Evolutionary conservation across 1,140 invertebrate species (phyloP), one percentile per base, ranked within the genome.

Genomic region (Amphibalanus amphitrite): DNA sequence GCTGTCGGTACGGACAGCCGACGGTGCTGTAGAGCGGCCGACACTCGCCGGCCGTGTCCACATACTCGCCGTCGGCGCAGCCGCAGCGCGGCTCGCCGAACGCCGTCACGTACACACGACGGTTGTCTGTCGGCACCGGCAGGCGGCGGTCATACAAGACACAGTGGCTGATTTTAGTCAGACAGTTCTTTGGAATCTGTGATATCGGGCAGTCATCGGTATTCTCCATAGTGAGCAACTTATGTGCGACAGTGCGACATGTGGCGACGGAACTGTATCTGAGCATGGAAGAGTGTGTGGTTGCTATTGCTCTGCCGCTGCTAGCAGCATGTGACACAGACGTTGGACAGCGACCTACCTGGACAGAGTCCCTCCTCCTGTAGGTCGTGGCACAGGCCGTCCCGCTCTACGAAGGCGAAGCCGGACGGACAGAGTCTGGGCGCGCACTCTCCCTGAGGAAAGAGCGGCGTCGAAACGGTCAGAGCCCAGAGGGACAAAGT

Each of bases 371-470:
- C 73, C 1, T 68, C 72, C 68, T 76, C 75, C 69, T 76, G 72
- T 20, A 76, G 69, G 69, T 76, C 72, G 64, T 76, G 75, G 59
- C 75, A 76, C 72, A 76, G 64, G 59, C 75, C 71, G 71, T 76
- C 75, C 0, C 69, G 29, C 59, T 76, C 72, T 1, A 74, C 72
- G 33, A 74, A 76, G 0, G 75, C 73, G 25, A 69, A 71, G 29
- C 74, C 72, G 28, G 73, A 71, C 3, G 72, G 67, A 70, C 75
- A 76, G 33, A 76, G 68, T 17, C 72, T 71, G n/a, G 75, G 73
- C 17, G 74, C 74, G 70, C 75, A 76, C 71, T 76, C 75, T 0
- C 75, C 75, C 75, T 76, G 70, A 0, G n/a, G 29, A n/a, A 26
- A 40, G 23, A 70, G 26, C 67, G 28, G 28, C 28, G 26, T 25